Evolutionary conservation across 2,797 vertebrate genomes (phyloP), one percentile per base, ranked within the genome.

Genomic region (Alca torda): DNA sequence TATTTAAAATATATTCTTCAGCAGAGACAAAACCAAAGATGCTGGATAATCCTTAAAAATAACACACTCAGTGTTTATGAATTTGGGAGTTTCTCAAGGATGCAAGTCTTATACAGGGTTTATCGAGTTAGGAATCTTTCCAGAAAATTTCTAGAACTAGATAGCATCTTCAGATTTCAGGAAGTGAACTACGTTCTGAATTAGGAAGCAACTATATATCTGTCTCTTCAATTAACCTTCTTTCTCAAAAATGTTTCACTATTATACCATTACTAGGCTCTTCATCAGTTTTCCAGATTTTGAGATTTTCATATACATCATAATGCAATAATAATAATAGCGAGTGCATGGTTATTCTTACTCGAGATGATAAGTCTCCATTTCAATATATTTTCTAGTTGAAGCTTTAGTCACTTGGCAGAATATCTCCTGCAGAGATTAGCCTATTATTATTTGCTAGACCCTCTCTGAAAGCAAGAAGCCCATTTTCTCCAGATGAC

Each of bases 401-500:
- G 95, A 97, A 97, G 95, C 94, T 97, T 95, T 93, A 97, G 87
- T 96, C 96, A 97, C 93, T 97, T 98, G 95, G 97, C 92, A 95
- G 92, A 98, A 83, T 95, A 95, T 98, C 96, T 98, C 97, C 96
- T 96, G 97, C 91, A 96, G 96, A 88, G 70, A 98, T 98, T 97
- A 97, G 97, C 94, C 96, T 96, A 96, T 97, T 97, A 97, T 98
- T 98, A 98, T 97, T 97, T 98, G 96, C 96, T 96, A 98, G 96
- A 97, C 95, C 95, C 91, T 95, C 96, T 96, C 96, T 91, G 95
- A 97, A 98, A 98, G 97, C 95, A 97, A 97, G 94, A 92, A 87
- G 96, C 95, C 97, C 97, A 96, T 98, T 98, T 98, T 97, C 98
- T 98, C 96, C 96, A 97, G 98, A 98, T 98, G 98, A 98, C 97